Conservation (phyloP, 2,113 vertebrate species). For the Eulemur rufifrons region DNA sequence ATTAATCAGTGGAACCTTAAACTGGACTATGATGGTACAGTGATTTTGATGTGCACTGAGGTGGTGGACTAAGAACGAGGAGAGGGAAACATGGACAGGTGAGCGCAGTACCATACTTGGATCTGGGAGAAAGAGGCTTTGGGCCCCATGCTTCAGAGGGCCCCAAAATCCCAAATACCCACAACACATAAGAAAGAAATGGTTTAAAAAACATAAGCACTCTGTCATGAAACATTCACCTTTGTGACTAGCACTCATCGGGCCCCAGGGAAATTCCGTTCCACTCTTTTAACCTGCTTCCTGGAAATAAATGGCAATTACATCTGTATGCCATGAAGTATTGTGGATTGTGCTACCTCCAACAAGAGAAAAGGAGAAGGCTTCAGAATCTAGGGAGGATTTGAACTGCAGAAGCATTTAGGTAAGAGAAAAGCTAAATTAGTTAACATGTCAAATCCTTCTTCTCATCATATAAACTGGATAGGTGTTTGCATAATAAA, state of each 20-base stretch:
- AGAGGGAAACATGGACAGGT: background rate
- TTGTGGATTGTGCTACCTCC: background rate
- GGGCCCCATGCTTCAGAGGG: background rate
- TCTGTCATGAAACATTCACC: background rate
- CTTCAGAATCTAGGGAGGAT: background rate
- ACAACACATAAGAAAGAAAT: background rate
- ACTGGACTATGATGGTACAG: background rate
- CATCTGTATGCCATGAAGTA: background rate
- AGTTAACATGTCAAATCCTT: slow-evolving; percentile 42
- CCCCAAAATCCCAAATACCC: background rate
- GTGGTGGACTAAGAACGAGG: background rate
- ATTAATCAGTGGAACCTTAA: background rate
- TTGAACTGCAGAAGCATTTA: background rate
- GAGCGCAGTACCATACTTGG: background rate
- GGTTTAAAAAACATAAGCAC: background rate
- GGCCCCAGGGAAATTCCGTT: background rate
- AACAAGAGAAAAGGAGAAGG: background rate
- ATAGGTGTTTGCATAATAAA: background rate
- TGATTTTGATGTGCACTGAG: background rate
- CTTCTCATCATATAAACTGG: background rate
- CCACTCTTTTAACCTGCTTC: background rate
- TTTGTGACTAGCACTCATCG: background rate
- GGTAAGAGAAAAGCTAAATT: slow-evolving; percentile 42
- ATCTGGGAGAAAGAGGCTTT: background rate
- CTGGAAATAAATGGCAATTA: background rate